phyloP scores from a whole-genome alignment of 2,888 invertebrate genomes.

The Zhuqinia jingwanae region DNA sequence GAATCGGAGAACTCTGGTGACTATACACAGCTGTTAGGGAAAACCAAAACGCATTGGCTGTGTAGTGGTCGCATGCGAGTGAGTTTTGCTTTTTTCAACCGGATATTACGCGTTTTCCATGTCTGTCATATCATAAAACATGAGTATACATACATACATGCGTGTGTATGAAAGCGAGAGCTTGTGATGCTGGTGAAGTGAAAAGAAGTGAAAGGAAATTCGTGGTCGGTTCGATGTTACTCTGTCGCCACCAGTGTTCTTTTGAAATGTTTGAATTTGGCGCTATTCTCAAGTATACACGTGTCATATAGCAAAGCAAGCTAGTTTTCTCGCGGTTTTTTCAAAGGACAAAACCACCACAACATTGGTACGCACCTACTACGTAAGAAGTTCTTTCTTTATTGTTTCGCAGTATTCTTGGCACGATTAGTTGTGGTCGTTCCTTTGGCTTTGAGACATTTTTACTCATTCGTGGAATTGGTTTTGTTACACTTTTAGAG shows the following conservation, averaged over 20 bases:
- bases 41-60: background rate
- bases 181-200: too few relatives aligned
- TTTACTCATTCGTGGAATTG: constrained; percentile 37
- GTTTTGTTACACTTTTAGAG: constrained; percentile 1
- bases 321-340: background rate
- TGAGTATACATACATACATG: background rate
- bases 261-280: background rate
- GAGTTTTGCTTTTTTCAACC: background rate
- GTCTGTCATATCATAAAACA: background rate
- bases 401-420: constrained; percentile 56
- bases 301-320: background rate
- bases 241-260: background rate
- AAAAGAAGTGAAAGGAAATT: too few relatives aligned
- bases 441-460: constrained; percentile 25
- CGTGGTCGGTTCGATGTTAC: too few relatives aligned
- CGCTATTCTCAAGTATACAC: background rate
- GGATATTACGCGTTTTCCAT: background rate
- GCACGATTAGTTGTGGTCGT: constrained; percentile 57
- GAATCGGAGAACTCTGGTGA: too few relatives aligned
- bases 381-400: constrained; percentile 6
- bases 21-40: too few relatives aligned
- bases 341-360: background rate
- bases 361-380: too few relatives aligned
- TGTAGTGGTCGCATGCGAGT: background rate
- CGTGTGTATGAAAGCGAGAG: too few relatives aligned